Evolutionary conservation across 2,113 vertebrate genomes (phyloP).

Genomic region (Theropithecus gelada): DNA sequence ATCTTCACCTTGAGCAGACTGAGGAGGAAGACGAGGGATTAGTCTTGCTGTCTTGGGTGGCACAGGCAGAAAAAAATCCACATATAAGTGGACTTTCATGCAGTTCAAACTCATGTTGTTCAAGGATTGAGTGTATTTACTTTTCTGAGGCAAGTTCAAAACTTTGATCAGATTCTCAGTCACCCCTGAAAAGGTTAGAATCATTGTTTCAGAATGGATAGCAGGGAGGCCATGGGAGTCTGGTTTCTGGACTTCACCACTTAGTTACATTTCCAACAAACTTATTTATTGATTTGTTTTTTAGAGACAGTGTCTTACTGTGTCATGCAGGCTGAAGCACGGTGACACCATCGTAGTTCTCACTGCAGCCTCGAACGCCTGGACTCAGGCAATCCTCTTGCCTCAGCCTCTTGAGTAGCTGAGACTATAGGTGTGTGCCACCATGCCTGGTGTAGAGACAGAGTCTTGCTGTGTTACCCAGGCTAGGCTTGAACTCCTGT

Average conservation of each 20-base stretch:
- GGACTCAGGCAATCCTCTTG: no score
- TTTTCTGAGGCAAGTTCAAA: conserved; percentile 4
- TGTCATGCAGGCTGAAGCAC: no score
- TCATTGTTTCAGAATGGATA: neutral
- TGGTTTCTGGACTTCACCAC: conserved; percentile 6
- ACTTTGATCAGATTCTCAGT: neutral
- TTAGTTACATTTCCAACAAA: neutral
- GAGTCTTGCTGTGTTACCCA: no score
- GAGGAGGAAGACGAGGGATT: neutral
- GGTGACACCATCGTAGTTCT: no score
- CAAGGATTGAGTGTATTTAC: neutral
- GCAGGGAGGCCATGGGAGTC: neutral
- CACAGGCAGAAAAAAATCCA: neutral
- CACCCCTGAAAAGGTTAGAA: neutral
- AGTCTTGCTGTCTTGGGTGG: neutral
- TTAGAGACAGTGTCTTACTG: no score
- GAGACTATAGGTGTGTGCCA: no score
- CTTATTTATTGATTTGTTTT: neutral
- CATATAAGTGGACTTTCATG: neutral
- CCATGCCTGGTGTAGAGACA: no score
- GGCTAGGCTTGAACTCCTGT: no score
- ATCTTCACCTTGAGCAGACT: neutral
- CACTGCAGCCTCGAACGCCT: no score
- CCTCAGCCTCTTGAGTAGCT: no score
- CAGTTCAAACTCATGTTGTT: neutral